phyloP scores from a whole-genome alignment of 2,113 vertebrate species.

The Nothocercus nigrocapillus region DNA sequence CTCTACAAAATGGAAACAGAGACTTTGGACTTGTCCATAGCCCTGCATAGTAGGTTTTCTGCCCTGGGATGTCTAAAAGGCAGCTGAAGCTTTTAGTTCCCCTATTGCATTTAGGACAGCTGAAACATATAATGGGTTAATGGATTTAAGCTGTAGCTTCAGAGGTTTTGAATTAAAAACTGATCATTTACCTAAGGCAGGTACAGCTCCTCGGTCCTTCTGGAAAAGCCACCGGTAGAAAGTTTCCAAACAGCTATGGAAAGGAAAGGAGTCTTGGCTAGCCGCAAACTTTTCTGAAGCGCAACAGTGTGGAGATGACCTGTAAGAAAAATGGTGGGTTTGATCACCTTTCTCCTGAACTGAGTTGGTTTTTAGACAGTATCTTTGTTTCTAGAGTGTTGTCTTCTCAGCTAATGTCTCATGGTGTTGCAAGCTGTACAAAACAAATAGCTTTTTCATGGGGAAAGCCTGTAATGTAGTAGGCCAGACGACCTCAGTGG shows the following conservation, averaged over 20 bases:
- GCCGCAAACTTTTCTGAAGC: not conserved
- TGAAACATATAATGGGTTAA: not conserved
- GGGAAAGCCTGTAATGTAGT: not conserved
- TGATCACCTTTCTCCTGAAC: not conserved
- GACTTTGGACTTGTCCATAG: not conserved
- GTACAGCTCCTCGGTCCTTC: not conserved
- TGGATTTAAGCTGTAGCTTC: not conserved
- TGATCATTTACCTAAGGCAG: not conserved
- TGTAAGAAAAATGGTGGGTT: not conserved
- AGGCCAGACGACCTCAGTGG: not conserved
- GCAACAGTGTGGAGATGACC: not conserved
- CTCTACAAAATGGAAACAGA: not conserved
- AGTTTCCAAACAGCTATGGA: not conserved
- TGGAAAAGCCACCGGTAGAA: not conserved
- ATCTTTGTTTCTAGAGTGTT: not conserved
- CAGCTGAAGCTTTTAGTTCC: not conserved
- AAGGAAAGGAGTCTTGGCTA: not conserved
- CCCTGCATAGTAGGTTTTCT: not conserved
- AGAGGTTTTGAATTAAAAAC: not conserved
- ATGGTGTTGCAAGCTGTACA: not conserved
- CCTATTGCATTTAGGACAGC: not conserved
- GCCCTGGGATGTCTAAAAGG: rapidly evolving
- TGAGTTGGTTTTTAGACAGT: not conserved
- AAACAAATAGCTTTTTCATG: not conserved
- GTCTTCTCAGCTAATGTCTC: not conserved